Percentiles rank a stretch among this genome's conserved stretches.
Evolutionary conservation across 2,888 invertebrate genomes (phyloP).

Genomic region (Galeopsomyia nigrocyanea): DNA sequence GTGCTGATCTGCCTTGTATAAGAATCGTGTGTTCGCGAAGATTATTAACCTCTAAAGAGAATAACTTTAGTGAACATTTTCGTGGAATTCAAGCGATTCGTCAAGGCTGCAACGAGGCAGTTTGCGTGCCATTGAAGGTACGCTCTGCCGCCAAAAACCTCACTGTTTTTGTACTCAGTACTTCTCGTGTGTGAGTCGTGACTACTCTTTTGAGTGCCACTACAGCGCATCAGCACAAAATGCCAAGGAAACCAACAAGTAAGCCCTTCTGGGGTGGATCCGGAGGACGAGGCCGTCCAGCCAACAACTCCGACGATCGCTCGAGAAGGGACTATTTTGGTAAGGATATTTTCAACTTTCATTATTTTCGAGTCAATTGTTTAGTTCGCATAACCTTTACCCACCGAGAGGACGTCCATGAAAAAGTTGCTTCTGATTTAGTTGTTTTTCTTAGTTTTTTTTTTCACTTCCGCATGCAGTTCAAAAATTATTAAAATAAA

Average conservation of each 20-base stretch:
- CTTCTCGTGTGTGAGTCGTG: neutral
- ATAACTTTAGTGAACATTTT: too few species aligned
- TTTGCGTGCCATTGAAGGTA: too few species aligned
- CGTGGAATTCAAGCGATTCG: too few species aligned
- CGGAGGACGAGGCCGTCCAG: slow-evolving; percentile 39
- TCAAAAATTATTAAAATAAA: slow-evolving; percentile 7
- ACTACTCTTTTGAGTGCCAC: neutral
- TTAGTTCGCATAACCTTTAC: slow-evolving; percentile 17
- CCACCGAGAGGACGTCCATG: neutral
- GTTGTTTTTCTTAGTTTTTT: slow-evolving; percentile 7
- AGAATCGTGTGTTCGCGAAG: too few species aligned
- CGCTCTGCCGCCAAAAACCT: too few species aligned
- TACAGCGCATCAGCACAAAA: slow-evolving; percentile 42
- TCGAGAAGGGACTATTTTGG: slow-evolving; percentile 56
- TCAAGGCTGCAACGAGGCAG: too few species aligned
- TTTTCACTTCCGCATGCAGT: too few species aligned
- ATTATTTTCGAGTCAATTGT: too few species aligned
- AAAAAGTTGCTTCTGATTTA: neutral
- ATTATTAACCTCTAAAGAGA: too few species aligned
- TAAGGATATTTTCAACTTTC: slow-evolving; percentile 45
- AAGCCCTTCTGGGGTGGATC: slow-evolving; percentile 51
- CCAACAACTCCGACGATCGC: slow-evolving; percentile 44
- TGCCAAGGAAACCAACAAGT: slow-evolving; percentile 57
- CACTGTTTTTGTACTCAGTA: too few species aligned
- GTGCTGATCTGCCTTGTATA: too few species aligned